A percentile compares a stretch with the other conserved stretches of the same genome.
Conservation (phyloP, 2,797 vertebrate genomes). For the Vultur gryphus region DNA sequence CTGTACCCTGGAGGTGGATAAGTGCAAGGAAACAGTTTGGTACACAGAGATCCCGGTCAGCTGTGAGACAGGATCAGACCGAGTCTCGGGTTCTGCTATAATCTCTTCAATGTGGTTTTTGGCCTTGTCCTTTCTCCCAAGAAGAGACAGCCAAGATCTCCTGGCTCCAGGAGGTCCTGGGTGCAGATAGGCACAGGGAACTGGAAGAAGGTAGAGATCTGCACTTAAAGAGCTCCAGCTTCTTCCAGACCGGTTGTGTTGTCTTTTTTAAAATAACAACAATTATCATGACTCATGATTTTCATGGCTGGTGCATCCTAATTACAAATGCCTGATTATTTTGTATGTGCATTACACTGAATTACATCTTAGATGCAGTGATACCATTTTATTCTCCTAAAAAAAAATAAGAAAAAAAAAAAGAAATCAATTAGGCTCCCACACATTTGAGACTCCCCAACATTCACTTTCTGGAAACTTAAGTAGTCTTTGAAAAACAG, state of each 20-base stretch:
- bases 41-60: background rate
- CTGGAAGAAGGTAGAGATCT: background rate
- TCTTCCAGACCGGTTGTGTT: background rate
- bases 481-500: background rate
- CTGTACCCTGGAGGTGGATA: fast-evolving
- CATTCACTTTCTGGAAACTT: background rate
- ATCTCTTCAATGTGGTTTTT: background rate
- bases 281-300: background rate
- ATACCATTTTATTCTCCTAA: background rate
- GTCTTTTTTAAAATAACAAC: background rate
- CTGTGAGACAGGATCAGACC: background rate
- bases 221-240: background rate
- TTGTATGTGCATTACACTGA: background rate
- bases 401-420: background rate
- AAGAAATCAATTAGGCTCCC: background rate
- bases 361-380: background rate
- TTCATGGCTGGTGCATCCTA: background rate
- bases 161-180: background rate
- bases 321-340: background rate
- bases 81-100: background rate
- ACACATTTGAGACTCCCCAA: background rate
- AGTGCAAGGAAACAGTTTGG: background rate
- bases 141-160: background rate
- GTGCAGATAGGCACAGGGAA: background rate
- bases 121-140: background rate